phyloP scores from a whole-genome alignment of 2,888 invertebrate species.

The Polydrusus tereticollis region DNA sequence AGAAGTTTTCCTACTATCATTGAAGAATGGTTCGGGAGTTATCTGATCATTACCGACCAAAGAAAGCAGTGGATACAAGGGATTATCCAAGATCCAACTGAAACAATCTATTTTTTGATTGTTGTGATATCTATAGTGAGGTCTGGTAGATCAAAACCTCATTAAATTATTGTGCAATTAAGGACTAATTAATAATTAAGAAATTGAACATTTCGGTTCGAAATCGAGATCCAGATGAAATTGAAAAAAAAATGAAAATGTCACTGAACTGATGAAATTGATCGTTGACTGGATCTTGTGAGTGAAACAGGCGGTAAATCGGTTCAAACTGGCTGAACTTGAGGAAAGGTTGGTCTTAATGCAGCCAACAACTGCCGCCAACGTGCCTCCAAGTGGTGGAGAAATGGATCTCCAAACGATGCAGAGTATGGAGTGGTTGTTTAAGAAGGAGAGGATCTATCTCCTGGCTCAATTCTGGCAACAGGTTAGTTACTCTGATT shows the following conservation, averaged over 20 bases:
- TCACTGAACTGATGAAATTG: background rate
- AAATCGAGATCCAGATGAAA: too few species aligned
- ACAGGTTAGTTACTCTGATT: conserved; percentile 88
- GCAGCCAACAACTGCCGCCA: conserved; percentile 81
- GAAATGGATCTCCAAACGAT: conserved; percentile 94
- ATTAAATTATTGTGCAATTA: background rate
- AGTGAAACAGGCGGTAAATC: conserved; percentile 1
- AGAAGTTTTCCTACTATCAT: background rate
- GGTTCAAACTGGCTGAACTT: conserved; percentile 58
- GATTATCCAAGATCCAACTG: background rate
- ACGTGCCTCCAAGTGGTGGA: conserved; percentile 73
- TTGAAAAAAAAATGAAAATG: too few species aligned
- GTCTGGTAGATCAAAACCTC: too few species aligned
- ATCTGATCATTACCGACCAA: background rate
- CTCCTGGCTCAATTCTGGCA: conserved; percentile 96
- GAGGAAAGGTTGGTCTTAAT: conserved; percentile 70
- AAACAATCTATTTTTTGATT: too few species aligned
- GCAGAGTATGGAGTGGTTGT: conserved; percentile 97
- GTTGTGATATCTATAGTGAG: too few species aligned
- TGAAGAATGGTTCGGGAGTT: background rate
- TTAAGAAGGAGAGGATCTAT: conserved; percentile 95
- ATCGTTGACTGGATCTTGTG: background rate
- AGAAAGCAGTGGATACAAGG: too few species aligned
- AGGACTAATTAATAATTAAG: background rate
- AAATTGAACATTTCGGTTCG: background rate